These are phyloP conservation scores for Argyrosomus japonicus DNA, from an alignment of 2,113 vertebrate genomes.

Conservation along the genomic window DNA sequence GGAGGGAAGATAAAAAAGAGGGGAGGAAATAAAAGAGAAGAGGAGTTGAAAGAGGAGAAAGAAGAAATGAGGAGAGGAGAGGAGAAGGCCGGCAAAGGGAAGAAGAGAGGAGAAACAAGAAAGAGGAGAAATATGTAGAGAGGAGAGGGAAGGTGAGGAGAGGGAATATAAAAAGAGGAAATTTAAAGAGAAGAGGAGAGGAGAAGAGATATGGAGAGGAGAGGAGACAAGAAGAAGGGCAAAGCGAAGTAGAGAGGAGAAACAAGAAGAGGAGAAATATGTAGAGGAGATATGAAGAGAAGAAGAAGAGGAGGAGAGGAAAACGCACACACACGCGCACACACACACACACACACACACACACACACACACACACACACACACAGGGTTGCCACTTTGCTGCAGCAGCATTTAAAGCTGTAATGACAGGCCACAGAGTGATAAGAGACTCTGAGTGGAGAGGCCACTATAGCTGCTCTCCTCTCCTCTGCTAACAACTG, in stretches of 20 bases:
- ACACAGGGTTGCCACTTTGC: conserved; percentile 65
- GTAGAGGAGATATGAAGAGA: conserved; percentile 8
- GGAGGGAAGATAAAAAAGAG: too few relatives aligned
- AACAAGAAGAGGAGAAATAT: background rate
- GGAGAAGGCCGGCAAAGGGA: too few relatives aligned
- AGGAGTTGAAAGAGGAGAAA: background rate
- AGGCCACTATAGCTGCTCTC: conserved; percentile 85
- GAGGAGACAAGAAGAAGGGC: background rate
- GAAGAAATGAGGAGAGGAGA: background rate
- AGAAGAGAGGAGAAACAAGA: background rate
- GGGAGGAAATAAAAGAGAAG: too few relatives aligned
- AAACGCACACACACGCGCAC: too few relatives aligned
- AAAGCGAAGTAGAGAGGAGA: background rate
- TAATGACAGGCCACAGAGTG: conserved; percentile 91
- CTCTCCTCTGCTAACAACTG: conserved; percentile 89
- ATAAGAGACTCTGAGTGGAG: conserved; percentile 92
- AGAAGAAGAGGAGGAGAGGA: background rate
- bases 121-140: too few relatives aligned
- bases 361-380: conserved; percentile 45
- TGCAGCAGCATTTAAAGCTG: conserved; percentile 76
- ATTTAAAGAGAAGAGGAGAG: too few relatives aligned
- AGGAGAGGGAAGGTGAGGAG: background rate
- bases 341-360: too few relatives aligned
- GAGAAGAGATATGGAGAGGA: background rate
- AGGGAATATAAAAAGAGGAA: background rate